Base-by-base conservation (phyloP, 1,140 invertebrate genomes). In the Aporrectodea caliginosa region DNA sequence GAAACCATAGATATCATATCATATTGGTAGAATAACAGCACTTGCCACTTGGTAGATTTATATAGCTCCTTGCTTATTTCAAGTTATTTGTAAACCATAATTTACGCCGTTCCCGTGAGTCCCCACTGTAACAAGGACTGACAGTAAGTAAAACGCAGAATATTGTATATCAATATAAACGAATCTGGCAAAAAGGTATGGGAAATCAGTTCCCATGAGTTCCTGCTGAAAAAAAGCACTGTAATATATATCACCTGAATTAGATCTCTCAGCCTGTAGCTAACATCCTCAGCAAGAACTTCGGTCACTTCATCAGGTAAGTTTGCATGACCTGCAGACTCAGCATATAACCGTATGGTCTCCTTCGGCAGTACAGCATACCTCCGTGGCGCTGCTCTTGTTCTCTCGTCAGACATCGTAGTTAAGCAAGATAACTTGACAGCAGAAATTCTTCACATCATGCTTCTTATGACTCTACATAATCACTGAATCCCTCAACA, bases 241-340 rank as follows among this genome's bases (percentile, higher is more conserved):
- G 22, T 58, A 58, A 58, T 6, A 58, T 12, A 22, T 58, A 12
- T 58, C 43, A 88, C 87, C 84, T 87, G 86, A 31, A 85, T 81
- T 69, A 84, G 81, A 82, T 88, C 87, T 74, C 87, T 79, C 1
- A 88, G 79, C 75, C 87, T 81, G 75, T 88, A 88, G 80, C 84
- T 87, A n/a, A 86, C 84, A 85, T 89, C 88, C 81, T 88, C 87
- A 69, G 86, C 83, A 1, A 88, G 75, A 16, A 87, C 27, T 29
- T 78, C 78, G 30, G 85, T 84, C 43, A 84, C 84, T 68, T 86
- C 85, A 79, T 88, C 85, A 58, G 84, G 74, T n/a, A 87, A 30
- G 31, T 86, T 82, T 27, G 81, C 73, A 76, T 84, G 69, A 6
- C 87, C 85, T 34, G 81, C 84, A 32, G 82, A 69, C 33, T 88